These are phyloP conservation scores for Lutraria rhynchaena DNA, from an alignment of 1,140 invertebrate species.

Conservation along the genomic window DNA sequence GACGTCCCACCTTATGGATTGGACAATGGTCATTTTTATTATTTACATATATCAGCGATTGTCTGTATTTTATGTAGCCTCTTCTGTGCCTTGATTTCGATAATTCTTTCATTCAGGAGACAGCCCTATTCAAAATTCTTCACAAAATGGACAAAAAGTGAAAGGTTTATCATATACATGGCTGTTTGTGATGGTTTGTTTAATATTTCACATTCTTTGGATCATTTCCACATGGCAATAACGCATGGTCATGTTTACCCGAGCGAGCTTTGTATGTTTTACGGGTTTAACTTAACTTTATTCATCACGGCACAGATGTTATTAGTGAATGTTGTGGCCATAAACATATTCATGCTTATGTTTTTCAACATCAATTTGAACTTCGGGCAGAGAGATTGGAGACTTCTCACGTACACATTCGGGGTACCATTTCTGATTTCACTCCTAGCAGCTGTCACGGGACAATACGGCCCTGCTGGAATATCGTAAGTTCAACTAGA, in stretches of 20 bases:
- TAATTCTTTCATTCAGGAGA: slow-evolving; percentile 23
- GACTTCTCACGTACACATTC: slow-evolving; percentile 43
- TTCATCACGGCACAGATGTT: slow-evolving; percentile 50
- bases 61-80: slow-evolving; percentile 46
- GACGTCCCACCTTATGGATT: slow-evolving; percentile 37
- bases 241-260: slow-evolving; percentile 29
- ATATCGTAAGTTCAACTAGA: slow-evolving; percentile 57
- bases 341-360: slow-evolving; percentile 53
- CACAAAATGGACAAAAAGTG: slow-evolving; percentile 45
- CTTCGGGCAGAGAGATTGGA: slow-evolving; percentile 42
- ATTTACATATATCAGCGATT: slow-evolving; percentile 51
- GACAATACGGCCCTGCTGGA: slow-evolving; percentile 43
- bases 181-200: slow-evolving; percentile 53
- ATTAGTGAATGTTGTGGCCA: slow-evolving; percentile 47
- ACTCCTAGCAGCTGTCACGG: slow-evolving; percentile 15
- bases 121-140: slow-evolving; percentile 31
- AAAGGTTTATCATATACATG: slow-evolving; percentile 49
- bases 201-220: slow-evolving; percentile 38
- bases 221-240: slow-evolving; percentile 36
- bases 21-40: slow-evolving; percentile 37
- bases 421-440: slow-evolving; percentile 36
- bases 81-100: slow-evolving; percentile 24
- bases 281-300: slow-evolving; percentile 43
- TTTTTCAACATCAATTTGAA: slow-evolving; percentile 43
- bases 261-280: slow-evolving; percentile 50